Base-by-base conservation (phyloP, 2,113 vertebrate species). In the Elaphurus davidianus region DNA sequence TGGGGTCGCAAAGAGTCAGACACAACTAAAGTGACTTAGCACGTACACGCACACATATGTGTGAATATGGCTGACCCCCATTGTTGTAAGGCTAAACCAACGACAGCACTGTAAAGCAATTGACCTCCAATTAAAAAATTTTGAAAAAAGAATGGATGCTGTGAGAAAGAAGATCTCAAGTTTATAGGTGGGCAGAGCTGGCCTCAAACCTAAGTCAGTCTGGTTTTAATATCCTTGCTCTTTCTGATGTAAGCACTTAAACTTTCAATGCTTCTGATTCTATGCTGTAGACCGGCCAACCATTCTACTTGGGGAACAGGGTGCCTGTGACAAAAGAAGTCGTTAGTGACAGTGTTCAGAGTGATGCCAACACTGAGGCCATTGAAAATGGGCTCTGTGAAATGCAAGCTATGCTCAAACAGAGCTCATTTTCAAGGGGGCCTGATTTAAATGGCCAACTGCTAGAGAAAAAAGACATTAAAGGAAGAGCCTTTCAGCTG, bases 371-470 rank as follows among this genome's bases (percentile, higher is more conserved):
- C 82, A 82, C 64, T 23, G 50, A 95, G 81, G 67, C 87, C 96
- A 50, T 40, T 81, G 93, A 15, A 87, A 97, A 95, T 15, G 19
- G 40, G 43, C 88, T 94, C 64, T 62, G 14, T 7, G 52, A 82
- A 91, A 94, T 89, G 88, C 92, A 93, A 95, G 36, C 71, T 36
- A 54, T 79, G 12, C 25, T 94, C 67, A 90, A 36, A 62, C 60
- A 7, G 47, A 43, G 78, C 43, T 76, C 45, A 14, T 86, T 89
- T 95, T 89, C 94, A 94, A 93, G 60, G 93, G 78, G 78, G n/a
- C 40, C 93, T 93, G 43, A 28, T 94, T 97, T 98, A 25, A 96
- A 94, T 64, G 82, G 55, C 95, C 97, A 81, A 45, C 36, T n/a
- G 52, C 93, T 50, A 25, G 36, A 57, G 64, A 92, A 87, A 40